phyloP scores from a whole-genome alignment of 1,140 invertebrate species.

The Eulimnadia texana region DNA sequence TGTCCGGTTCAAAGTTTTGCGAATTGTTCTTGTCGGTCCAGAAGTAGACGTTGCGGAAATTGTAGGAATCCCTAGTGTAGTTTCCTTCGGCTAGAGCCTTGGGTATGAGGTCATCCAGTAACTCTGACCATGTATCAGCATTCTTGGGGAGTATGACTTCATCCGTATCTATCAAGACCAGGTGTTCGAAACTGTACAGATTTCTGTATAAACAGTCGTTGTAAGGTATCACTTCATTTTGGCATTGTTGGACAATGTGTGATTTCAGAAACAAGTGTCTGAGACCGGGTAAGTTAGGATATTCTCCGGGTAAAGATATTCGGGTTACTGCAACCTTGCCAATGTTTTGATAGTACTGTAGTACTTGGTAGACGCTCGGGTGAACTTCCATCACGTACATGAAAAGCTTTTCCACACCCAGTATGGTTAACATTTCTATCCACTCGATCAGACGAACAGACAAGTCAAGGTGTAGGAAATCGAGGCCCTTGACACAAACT shows the following conservation, averaged over 20 bases:
- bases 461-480: slow-evolving; percentile 79
- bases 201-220: slow-evolving; percentile 93
- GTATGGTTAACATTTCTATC: slow-evolving; percentile 70
- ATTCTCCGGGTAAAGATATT: slow-evolving; percentile 73
- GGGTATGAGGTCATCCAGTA: slow-evolving; percentile 56
- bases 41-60: slow-evolving; percentile 88
- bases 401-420: slow-evolving; percentile 84
- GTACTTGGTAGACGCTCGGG: slow-evolving; percentile 77
- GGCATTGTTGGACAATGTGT: slow-evolving; percentile 73
- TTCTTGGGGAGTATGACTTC: slow-evolving; percentile 87
- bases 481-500: slow-evolving; percentile 88
- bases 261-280: slow-evolving; percentile 78
- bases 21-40: slow-evolving; percentile 72
- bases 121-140: slow-evolving; percentile 52
- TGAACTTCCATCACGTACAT: slow-evolving; percentile 83
- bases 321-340: slow-evolving; percentile 70
- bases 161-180: slow-evolving; percentile 83
- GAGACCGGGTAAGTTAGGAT: slow-evolving; percentile 74
- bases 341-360: slow-evolving; percentile 58
- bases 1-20: slow-evolving; percentile 64
- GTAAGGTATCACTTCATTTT: slow-evolving; percentile 90
- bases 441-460: slow-evolving; percentile 81
- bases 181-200: slow-evolving; percentile 76
- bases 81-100: slow-evolving; percentile 51
- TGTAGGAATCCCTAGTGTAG: slow-evolving; percentile 66